phyloP scores from a whole-genome alignment of 2,113 vertebrate genomes.

The Crotalus helleri region DNA sequence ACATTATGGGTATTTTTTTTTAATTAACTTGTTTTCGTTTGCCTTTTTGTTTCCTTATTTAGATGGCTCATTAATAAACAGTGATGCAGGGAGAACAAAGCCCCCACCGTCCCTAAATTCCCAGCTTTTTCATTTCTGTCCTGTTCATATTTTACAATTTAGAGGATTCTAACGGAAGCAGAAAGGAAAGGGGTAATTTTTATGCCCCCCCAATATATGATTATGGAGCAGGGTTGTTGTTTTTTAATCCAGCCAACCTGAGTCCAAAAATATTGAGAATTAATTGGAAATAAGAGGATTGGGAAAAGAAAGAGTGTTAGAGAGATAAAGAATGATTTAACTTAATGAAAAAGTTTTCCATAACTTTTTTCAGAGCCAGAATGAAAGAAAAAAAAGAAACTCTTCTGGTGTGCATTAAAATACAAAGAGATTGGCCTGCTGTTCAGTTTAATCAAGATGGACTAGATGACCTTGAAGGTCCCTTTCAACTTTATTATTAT shows the following conservation, averaged over 20 bases:
- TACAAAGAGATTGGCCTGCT: background rate
- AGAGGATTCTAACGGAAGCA: background rate
- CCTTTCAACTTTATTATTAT: too few species aligned
- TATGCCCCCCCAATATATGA: background rate
- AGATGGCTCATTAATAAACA: background rate
- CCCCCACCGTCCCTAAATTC: fast-evolving
- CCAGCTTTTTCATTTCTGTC: too few species aligned
- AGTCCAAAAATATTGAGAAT: background rate
- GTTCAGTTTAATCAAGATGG: background rate
- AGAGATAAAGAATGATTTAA: background rate
- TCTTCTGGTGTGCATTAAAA: background rate
- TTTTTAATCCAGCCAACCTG: background rate
- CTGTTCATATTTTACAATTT: fast-evolving
- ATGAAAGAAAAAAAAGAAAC: background rate
- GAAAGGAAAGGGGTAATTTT: background rate
- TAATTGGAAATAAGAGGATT: background rate
- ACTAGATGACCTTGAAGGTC: too few species aligned
- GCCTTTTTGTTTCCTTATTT: constrained; percentile 31
- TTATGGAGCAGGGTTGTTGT: background rate
- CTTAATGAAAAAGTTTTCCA: background rate
- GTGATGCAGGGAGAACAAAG: background rate
- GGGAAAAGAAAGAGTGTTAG: background rate
- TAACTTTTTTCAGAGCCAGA: background rate
- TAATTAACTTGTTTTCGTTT: constrained; percentile 18
- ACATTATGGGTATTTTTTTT: constrained; percentile 10